phyloP scores from a whole-genome alignment of 1,140 invertebrate genomes.

The Saxidomus purpurata region DNA sequence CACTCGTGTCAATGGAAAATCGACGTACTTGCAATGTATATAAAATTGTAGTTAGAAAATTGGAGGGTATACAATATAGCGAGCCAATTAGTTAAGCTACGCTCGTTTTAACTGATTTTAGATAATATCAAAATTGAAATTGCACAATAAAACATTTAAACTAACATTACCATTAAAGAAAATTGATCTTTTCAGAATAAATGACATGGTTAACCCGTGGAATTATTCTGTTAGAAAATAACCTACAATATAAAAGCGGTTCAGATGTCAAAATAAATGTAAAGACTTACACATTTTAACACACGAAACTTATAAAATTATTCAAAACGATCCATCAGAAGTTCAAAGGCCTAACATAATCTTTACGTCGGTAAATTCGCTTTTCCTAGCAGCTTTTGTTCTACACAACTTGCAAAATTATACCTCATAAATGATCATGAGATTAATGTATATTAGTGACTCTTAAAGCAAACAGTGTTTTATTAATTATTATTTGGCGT shows the following conservation, averaged over 20 bases:
- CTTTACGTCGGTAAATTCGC: background rate
- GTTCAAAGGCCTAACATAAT: background rate
- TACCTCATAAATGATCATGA: too few species aligned
- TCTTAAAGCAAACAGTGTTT: too few species aligned
- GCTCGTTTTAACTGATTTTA: conserved; percentile 1
- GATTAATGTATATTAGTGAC: too few species aligned
- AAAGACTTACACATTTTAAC: background rate
- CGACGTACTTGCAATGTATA: too few species aligned
- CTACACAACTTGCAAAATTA: too few species aligned
- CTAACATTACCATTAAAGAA: conserved; percentile 35
- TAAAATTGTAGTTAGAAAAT: too few species aligned
- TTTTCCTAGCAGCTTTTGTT: too few species aligned
- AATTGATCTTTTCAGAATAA: background rate
- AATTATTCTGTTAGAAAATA: background rate
- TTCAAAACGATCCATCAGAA: background rate
- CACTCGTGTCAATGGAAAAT: too few species aligned
- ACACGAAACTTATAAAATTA: background rate
- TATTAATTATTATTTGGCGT: too few species aligned
- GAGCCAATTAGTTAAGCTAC: conserved; percentile 44
- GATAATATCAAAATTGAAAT: conserved; percentile 50
- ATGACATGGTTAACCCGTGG: background rate
- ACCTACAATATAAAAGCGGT: background rate
- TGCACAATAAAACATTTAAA: conserved; percentile 55
- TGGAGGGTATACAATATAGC: background rate
- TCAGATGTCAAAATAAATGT: background rate